Evolutionary conservation across 37 sponge, comb jelly and placozoan genomes (phyloP), one percentile per base, ranked within the genome.

Genomic region (Hormiphora californensis): DNA sequence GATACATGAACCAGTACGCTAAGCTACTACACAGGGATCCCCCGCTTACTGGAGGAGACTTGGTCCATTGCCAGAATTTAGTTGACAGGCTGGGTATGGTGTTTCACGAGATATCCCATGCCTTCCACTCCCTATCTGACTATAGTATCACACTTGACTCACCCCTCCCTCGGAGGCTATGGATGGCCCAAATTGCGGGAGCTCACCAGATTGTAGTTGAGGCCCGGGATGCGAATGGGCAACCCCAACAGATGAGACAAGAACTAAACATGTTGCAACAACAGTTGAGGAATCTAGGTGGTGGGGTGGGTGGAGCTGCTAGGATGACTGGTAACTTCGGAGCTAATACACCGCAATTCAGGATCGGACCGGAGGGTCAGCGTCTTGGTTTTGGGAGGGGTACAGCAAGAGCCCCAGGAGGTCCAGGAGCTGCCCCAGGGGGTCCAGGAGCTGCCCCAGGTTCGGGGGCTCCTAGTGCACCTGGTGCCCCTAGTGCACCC

Each of bases 1-100:
- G 81, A 30, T 73, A 73, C 81, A 73, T 73, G 81, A 73, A 73
- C 81, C 81, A 73, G 46, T 73, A 73, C 81, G 81, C 81, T 33
- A 33, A 46, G 3, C 81, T 73, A 22, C 81, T 73, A 1, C 81
- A 73, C 81, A 21, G 81, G 25, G 81, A 73, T 28, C 81, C 81
- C 4, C 81, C 81, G 12, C 81, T 73, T 21, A 28, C 8, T n/a
- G 81, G 81, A 4, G 81, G 81, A 19, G 23, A 33, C 23, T 33
- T 73, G 46, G 43, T 46, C 38, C 81, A 73, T 33, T 27, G 36
- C 25, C 81, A 73, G 38, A 73, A 73, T 30, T 40, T 73, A 28
- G 81, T 73, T 23, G 81, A 73, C 27, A 39, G 81, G 46, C 40
- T 73, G 81, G 81, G 81, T 2, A 23, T 46, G 7, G 43, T 73